Evolutionary conservation across 2,888 invertebrate species (phyloP).

Genomic region (Scaptomyza caliginosa): DNA sequence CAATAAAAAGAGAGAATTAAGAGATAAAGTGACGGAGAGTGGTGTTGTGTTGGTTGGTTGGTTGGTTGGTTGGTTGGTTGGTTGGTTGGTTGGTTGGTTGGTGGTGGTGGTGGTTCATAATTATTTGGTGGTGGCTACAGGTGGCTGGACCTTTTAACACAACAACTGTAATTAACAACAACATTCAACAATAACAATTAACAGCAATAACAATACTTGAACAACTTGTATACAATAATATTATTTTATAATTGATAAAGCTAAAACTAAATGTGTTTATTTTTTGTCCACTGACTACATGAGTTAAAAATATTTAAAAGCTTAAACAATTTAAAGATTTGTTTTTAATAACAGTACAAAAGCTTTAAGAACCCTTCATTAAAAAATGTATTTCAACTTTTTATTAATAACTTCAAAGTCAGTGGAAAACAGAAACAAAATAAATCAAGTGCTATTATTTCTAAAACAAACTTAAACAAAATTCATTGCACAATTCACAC

Average conservation of each 20-base stretch:
- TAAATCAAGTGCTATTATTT: neutral
- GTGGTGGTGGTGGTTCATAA: conserved; percentile 27
- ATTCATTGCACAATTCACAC: conserved; percentile 19
- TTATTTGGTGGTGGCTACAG: conserved; percentile 50
- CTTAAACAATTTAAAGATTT: too few relatives aligned
- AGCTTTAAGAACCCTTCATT: too few relatives aligned
- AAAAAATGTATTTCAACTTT: neutral
- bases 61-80: conserved; percentile 35
- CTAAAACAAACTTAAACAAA: conserved; percentile 8
- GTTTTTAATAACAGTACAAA: too few relatives aligned
- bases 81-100: conserved; percentile 35
- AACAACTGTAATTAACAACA: conserved; percentile 67
- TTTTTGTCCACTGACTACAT: conserved; percentile 1
- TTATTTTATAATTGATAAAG: conserved; percentile 1
- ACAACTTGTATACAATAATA: conserved; percentile 19
- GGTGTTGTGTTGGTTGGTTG: conserved; percentile 46
- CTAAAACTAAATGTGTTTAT: conserved; percentile 12
- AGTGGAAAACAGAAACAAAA: neutral
- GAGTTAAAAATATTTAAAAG: too few relatives aligned
- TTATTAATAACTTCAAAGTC: neutral
- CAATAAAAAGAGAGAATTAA: conserved; percentile 28
- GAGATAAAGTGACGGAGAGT: conserved; percentile 25
- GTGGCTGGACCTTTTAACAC: conserved; percentile 52
- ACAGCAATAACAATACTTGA: conserved; percentile 36
- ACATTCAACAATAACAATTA: conserved; percentile 59